Base-by-base conservation (phyloP, 2,888 invertebrate species). In the Physocephala rufipes region DNA sequence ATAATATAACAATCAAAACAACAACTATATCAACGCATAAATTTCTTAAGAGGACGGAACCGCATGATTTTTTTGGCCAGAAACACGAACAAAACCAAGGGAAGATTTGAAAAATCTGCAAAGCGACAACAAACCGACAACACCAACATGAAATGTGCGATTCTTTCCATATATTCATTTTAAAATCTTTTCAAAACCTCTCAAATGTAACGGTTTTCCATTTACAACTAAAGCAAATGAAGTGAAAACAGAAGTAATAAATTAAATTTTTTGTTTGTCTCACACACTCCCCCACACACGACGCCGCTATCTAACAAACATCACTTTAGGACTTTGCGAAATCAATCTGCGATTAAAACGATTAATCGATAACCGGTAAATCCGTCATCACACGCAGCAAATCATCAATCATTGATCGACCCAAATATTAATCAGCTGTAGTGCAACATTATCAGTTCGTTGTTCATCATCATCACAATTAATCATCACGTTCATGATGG, bases 401-500 rank as follows among this genome's bases (percentile, higher is more conserved):
- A 4, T 7, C 36, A 36, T 9, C 4, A 36, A 36, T 9, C 5
- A 4, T 55, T 19, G 55, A 15, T 55, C 28, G 55, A 26, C 16
- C 55, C 36, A 9, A 49, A 53, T 63, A 15, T 64, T 15, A 19
- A n/a, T 30, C 58, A 43, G 12, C 19, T n/a, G 43, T 21, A 45
- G 13, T 43, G 16, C 21, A 24, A 13, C 7, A 45, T 24, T 45
- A 24, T 19, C 43, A n/a, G 7, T 36, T 19, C 61, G 28, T 12
- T 19, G 36, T 21, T 43, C 63, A 47, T 15, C 30, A 12, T 26
- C n/a, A 19, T 43, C 30, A 28, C 26, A 15, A 12, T 28, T 28
- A n/a, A 24, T 24, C 26, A 47, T 49, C 24, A 43, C 30, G 53
- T 77, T 76, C 80, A 81, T 78, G 80, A 83, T 84, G 83, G 26